These are phyloP conservation scores for Macrobrachium rosenbergii DNA, from an alignment of 1,140 invertebrate species.

Conservation along the genomic window DNA sequence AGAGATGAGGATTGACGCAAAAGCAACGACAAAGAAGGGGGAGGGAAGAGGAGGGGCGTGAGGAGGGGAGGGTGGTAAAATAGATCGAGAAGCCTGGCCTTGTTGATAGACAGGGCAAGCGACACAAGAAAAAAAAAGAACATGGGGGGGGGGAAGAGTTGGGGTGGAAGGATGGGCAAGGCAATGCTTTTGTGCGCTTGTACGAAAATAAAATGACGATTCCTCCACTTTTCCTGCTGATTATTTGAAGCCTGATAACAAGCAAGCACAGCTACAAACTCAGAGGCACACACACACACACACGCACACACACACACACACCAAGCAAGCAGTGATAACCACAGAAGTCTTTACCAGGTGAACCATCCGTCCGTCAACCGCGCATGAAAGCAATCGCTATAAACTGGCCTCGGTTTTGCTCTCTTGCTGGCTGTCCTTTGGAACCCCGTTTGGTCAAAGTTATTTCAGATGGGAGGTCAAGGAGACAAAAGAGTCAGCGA, in stretches of 20 bases:
- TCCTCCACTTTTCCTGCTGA: too few relatives aligned
- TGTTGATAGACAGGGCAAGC: neutral
- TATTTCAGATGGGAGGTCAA: neutral
- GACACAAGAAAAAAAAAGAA: neutral
- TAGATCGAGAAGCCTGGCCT: neutral
- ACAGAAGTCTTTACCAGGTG: neutral
- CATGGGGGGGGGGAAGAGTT: neutral
- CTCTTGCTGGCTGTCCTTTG: neutral
- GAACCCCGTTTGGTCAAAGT: neutral
- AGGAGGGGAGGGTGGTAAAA: neutral
- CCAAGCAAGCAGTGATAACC: neutral
- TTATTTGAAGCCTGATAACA: neutral
- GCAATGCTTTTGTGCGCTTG: too few relatives aligned
- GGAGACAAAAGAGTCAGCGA: neutral
- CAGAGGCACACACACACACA: constrained; percentile 10
- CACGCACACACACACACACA: constrained; percentile 3
- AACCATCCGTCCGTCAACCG: neutral
- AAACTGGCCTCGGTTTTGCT: neutral
- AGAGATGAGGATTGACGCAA: neutral
- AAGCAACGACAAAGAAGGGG: neutral
- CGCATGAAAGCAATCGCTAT: neutral
- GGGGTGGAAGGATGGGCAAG: neutral
- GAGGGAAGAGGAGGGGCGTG: neutral
- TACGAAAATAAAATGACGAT: too few relatives aligned
- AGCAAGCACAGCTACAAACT: neutral